Percentiles rank a stretch among this genome's conserved stretches.
phyloP scores from a whole-genome alignment of 2,888 invertebrate species.

The Elmis aenea region DNA sequence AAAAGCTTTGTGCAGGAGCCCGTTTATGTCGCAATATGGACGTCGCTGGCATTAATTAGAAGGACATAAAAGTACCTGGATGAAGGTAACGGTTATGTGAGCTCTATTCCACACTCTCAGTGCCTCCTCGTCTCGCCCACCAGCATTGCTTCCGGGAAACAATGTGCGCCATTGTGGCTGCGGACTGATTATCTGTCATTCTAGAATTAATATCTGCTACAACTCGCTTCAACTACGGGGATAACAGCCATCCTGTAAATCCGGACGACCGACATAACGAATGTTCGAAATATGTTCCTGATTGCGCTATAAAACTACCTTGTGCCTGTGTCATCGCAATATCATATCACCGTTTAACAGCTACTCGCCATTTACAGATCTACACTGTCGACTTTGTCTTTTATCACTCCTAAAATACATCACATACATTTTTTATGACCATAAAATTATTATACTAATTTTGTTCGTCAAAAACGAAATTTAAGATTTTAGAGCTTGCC shows the following conservation, averaged over 20 bases:
- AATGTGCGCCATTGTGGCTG: slow-evolving; percentile 25
- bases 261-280: slow-evolving; percentile 28
- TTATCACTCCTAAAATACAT: too few species aligned
- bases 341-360: too few species aligned
- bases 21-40: slow-evolving; percentile 11
- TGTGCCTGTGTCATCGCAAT: too few species aligned
- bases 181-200: slow-evolving; percentile 32
- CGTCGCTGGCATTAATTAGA: slow-evolving; percentile 16
- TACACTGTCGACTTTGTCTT: too few species aligned
- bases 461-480: too few species aligned
- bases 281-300: slow-evolving; percentile 28
- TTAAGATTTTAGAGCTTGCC: too few species aligned
- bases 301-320: slow-evolving; percentile 32
- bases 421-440: too few species aligned
- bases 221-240: slow-evolving; percentile 28
- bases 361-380: too few species aligned
- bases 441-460: too few species aligned
- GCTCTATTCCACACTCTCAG: slow-evolving; percentile 5
- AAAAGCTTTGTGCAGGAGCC: slow-evolving; percentile 9
- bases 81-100: slow-evolving; percentile 18
- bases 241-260: slow-evolving; percentile 31
- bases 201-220: slow-evolving; percentile 30
- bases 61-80: slow-evolving; percentile 16
- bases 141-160: slow-evolving; percentile 20
- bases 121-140: slow-evolving; percentile 16